Evolutionary conservation across 2,113 vertebrate species (phyloP), one percentile per base, ranked within the genome.

Genomic region (Triplophysa rosa): DNA sequence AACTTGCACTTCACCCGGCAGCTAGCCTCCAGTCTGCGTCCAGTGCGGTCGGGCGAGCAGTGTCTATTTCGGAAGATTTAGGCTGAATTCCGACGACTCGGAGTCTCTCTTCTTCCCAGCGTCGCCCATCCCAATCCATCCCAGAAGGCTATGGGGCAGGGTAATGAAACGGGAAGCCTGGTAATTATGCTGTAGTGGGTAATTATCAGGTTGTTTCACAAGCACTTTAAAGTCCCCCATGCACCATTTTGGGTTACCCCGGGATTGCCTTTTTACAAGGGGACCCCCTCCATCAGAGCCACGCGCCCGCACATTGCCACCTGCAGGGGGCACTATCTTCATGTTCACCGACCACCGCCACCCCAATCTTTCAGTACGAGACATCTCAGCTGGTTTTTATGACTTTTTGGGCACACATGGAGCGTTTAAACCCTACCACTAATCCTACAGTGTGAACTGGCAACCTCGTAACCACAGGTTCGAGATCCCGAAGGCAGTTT

Each of bases 271-370:
- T 86, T 81, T 81, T 47, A 77, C 75, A 78, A 78, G 81, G 79
- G 80, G 49, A 72, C 19, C 49, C 77, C 82, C 79, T 54, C 71
- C 49, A 47, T 64, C 9, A 16, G 21, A 19, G 52, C 8, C 12
- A 3, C 80, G 86, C 17, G 69, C 29, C 42, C 67, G 47, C 85
- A 59, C 33, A 0, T 3, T 63, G 19, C 77, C 80, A 88, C 91
- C 92, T 91, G 86, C 85, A 92, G 92, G 88, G 90, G 93, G 89
- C 92, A 92, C 87, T 88, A 83, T 90, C 90, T 82, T 82, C 83
- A 82, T 82, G 71, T 66, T n/a, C 76, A 73, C 77, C 17, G 37
- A 52, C 66, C 47, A 7, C 56, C 59, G 64, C 59, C 73, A 56
- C 33, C n/a, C 37, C 19, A 78, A 59, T 56, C 74, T 65, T 37